A percentile compares a stretch with the other conserved stretches of the same genome.
Evolutionary conservation across 1,140 invertebrate genomes (phyloP).

Genomic region (Drosophila subobscura): DNA sequence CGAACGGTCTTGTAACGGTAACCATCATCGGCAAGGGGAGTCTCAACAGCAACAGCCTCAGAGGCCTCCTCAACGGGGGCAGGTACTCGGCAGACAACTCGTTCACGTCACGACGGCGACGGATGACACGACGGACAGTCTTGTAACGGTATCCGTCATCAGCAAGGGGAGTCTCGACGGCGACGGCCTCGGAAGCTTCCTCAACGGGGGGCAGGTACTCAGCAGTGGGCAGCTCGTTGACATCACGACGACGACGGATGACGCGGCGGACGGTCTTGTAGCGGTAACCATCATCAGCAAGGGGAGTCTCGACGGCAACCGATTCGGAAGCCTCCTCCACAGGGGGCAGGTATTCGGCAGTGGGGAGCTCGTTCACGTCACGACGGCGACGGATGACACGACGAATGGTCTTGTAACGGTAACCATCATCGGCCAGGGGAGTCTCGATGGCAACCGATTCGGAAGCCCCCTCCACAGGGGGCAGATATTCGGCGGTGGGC

Average conservation of each 20-base stretch:
- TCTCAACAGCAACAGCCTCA: conserved; percentile 27
- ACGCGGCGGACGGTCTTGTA: conserved; percentile 57
- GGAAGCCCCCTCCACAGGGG: conserved; percentile 38
- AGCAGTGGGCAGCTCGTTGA: conserved; percentile 44
- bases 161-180: conserved; percentile 42
- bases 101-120: conserved; percentile 68
- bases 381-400: conserved; percentile 62
- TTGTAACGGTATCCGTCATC: conserved; percentile 75
- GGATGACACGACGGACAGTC: conserved; percentile 65
- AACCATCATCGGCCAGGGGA: conserved; percentile 66
- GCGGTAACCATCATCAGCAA: conserved; percentile 60
- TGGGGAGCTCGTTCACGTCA: conserved; percentile 60
- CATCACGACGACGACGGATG: conserved; percentile 61
- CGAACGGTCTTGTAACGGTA: conserved; percentile 68
- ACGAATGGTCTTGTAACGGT: conserved; percentile 72
- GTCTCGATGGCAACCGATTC: conserved; percentile 23
- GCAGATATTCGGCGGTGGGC: conserved; percentile 57
- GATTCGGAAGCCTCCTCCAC: conserved; percentile 41
- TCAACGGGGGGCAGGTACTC: conserved; percentile 55
- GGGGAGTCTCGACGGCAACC: conserved; percentile 24
- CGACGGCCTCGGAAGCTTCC: conserved; percentile 28
- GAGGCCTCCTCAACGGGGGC: conserved; percentile 44
- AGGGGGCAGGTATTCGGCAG: conserved; percentile 62
- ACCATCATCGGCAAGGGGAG: conserved; percentile 56
- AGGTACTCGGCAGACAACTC: conserved; percentile 63